Base-by-base conservation (phyloP, 1,140 invertebrate genomes). In the Drosophila lowei region DNA sequence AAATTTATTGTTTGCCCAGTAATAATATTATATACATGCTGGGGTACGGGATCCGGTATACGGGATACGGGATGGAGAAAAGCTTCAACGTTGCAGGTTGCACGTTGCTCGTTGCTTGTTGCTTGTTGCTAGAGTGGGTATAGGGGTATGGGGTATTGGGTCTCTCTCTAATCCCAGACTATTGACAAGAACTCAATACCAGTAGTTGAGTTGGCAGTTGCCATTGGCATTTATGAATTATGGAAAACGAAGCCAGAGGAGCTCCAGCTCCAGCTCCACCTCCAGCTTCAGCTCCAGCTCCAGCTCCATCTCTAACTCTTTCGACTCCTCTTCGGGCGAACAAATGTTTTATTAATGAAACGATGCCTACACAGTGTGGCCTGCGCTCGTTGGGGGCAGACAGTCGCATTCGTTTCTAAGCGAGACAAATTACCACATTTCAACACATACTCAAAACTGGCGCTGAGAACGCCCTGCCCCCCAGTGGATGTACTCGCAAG, bases 351-450 rank as follows among this genome's bases (percentile, higher is more conserved):
- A 88, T 88, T 88, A 88, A 88, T 88, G 83, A 86, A 88, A 63
- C 61, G 68, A 48, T 73, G 71, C 60, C 68, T 52, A 41, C 68
- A 64, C 59, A 63, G 76, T 84, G 71, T 71, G 79, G 79, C 61
- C 67, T 59, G 58, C 61, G 42, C 44, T 55, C 7, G 42, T 15
- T 16, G 67, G 53, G 34, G 25, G 28, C 73, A 61, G 41, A 49
- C 65, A 47, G 44, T 58, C 60, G 23, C 65, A 56, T 58, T 78
- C 68, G 62, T 78, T 77, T 83, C 78, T 88, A 88, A 88, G 83
- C 83, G 83, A 88, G 83, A 88, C 83, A 88, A 88, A 88, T 88
- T 88, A 88, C 83, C 83, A 88, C 83, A 88, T 86, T 86, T 86
- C 83, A 86, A 86, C 83, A 86, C 83, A 86, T 81, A 79, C 80